Conservation (phyloP, 2,888 invertebrate species). For the Hemistola chrysoprasaria region DNA sequence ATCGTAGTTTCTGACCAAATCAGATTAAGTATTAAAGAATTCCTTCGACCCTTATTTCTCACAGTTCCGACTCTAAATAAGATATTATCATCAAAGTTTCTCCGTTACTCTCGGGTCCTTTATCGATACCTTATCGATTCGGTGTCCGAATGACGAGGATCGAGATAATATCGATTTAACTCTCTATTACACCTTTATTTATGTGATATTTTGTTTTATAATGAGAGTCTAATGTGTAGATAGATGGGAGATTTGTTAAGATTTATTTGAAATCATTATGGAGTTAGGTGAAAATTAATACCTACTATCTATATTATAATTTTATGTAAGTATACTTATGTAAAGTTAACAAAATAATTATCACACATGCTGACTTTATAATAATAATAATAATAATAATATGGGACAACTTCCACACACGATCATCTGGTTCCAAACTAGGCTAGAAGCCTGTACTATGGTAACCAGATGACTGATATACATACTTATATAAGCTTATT, state of each 20-base stretch:
- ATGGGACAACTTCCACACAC: too few relatives aligned
- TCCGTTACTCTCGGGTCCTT: constrained; percentile 54
- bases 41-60: background rate
- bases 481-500: too few relatives aligned
- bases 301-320: too few relatives aligned
- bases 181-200: constrained; percentile 44
- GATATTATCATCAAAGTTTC: constrained; percentile 50
- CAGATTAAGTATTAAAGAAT: background rate
- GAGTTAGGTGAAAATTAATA: too few relatives aligned
- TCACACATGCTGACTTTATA: too few relatives aligned
- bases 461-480: too few relatives aligned
- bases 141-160: constrained; percentile 42
- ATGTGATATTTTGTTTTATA: constrained; percentile 50
- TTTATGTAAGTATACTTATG: too few relatives aligned
- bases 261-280: too few relatives aligned
- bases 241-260: background rate
- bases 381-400: too few relatives aligned
- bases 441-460: too few relatives aligned
- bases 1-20: background rate
- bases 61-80: constrained; percentile 34
- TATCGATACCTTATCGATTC: constrained; percentile 44
- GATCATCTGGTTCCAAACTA: too few relatives aligned
- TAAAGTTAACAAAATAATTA: too few relatives aligned
- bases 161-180: constrained; percentile 6
- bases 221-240: constrained; percentile 41